Base-by-base conservation (phyloP, 2,113 vertebrate genomes). In the Mus spicilegus region DNA sequence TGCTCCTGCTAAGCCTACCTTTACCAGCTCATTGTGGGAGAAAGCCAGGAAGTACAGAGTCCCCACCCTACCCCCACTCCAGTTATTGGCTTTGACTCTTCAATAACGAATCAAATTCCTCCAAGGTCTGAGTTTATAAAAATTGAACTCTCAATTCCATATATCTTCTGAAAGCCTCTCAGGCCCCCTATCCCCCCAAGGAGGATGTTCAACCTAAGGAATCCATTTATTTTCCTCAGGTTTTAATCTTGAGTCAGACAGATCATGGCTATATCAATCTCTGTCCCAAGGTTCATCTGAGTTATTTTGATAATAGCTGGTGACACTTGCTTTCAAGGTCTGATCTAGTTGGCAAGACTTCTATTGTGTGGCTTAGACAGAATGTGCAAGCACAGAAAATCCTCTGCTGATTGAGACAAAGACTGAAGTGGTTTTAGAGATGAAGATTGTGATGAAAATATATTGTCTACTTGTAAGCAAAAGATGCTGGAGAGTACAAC, bases 61-160 rank as follows among this genome's bases (percentile, higher is more conserved):
- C 3, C 0, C 12, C 12, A 30, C 33, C 28, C 12, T 11, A 4
- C 65, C 7, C 1, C 49, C 49, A 49, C 42, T 0, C 30, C 36
- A 17, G 2, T n/a, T 65, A 73, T 1, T 72, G 36, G 36, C 10
- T 92, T 96, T 92, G 54, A 24, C 17, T 90, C 42, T 9, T 49
- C 58, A 58, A 7, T 58, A 22, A 72, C 39, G 9, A 70, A 20
- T 65, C 24, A 73, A 70, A 7, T 58, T 82, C 42, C 28, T 30
- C 33, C 3, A 76, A 94, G 58, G 10, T 63, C n/a, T 67, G 30
- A 70, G 56, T 90, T 72, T 61, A 14, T 56, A 90, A 92, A 90
- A 92, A 78, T 19, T 28, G 11, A 14, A 65, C 11, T 84, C 58
- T 65, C 46, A 87, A 67, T 56, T 80, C 9, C 3, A 84, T 81